Evolutionary conservation across 2,797 vertebrate genomes (phyloP).

Genomic region (Phataginus tetradactyla): DNA sequence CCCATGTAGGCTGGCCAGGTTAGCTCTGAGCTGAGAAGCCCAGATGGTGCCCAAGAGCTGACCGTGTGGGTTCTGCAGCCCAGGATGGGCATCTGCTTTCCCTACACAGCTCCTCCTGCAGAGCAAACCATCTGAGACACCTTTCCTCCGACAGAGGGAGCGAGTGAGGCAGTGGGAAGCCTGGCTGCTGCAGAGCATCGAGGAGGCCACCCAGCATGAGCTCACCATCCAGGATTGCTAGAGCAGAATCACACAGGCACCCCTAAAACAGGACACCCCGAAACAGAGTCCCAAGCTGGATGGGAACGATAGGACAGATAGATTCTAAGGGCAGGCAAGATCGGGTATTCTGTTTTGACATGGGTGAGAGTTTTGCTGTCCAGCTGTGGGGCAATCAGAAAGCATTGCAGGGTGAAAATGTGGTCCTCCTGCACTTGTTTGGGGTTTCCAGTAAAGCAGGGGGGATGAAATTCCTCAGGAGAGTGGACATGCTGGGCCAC

Average conservation of each 20-base stretch:
- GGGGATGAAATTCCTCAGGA: neutral
- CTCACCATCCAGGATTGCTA: slow-evolving; percentile 29
- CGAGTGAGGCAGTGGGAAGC: slow-evolving; percentile 66
- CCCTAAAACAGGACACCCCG: too few relatives aligned
- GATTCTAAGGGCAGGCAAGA: neutral
- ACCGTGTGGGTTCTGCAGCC: accelerated
- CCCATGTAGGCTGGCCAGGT: neutral
- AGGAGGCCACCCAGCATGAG: slow-evolving; percentile 64
- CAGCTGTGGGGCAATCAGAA: neutral
- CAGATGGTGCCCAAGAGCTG: neutral
- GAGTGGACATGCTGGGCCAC: too few relatives aligned
- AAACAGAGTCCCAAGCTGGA: neutral
- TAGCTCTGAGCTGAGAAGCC: neutral
- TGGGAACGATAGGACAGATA: neutral
- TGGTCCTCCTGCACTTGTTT: neutral
- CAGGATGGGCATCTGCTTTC: neutral
- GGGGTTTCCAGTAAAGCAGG: neutral
- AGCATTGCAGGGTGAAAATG: neutral
- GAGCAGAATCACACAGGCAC: neutral
- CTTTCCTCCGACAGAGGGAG: slow-evolving; percentile 25
- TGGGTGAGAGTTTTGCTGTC: neutral
- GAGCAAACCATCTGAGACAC: neutral
- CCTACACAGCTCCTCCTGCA: neutral
- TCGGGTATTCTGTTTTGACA: too few relatives aligned
- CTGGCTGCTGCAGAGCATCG: slow-evolving; percentile 51